A percentile compares a stretch with the other conserved stretches of the same genome.
phyloP scores from a whole-genome alignment of 2,888 invertebrate species.

The Capitulum mitella region DNA sequence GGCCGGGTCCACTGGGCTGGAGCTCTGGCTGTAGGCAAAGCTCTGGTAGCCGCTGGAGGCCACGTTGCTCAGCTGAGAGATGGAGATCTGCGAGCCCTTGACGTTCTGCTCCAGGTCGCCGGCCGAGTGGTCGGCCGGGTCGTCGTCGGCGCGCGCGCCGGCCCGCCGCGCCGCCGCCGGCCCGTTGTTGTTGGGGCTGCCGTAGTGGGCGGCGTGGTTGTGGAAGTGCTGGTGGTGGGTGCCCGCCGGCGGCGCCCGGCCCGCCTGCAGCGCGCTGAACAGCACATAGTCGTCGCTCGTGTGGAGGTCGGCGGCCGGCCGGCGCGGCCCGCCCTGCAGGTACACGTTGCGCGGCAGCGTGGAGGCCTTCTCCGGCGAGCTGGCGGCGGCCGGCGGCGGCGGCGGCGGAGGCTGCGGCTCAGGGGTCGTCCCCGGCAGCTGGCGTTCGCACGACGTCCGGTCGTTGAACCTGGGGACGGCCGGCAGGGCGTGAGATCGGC shows the following conservation, averaged over 20 bases:
- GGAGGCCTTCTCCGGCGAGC: conserved; percentile 3
- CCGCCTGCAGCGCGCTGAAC: not conserved
- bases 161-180: conserved; percentile 40
- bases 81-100: conserved; percentile 69
- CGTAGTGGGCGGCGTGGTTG: not conserved
- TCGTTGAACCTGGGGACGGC: not conserved
- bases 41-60: conserved; percentile 84
- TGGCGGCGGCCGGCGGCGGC: not conserved
- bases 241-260: not conserved
- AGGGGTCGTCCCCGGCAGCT: not conserved
- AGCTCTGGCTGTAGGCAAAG: conserved; percentile 78
- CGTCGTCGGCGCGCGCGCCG: conserved; percentile 60
- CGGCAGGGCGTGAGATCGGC: too few relatives aligned
- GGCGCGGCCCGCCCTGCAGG: not conserved
- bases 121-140: conserved; percentile 48
- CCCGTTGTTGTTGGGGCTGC: conserved; percentile 51
- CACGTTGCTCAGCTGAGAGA: conserved; percentile 66
- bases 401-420: not conserved
- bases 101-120: conserved; percentile 49
- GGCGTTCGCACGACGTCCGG: conserved; percentile 9
- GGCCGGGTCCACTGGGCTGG: conserved; percentile 63
- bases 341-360: not conserved
- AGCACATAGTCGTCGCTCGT: conserved; percentile 12
- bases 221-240: conserved; percentile 21
- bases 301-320: not conserved